Evolutionary conservation across 2,797 vertebrate genomes (phyloP).

Genomic region (Nannoperca obscura): DNA sequence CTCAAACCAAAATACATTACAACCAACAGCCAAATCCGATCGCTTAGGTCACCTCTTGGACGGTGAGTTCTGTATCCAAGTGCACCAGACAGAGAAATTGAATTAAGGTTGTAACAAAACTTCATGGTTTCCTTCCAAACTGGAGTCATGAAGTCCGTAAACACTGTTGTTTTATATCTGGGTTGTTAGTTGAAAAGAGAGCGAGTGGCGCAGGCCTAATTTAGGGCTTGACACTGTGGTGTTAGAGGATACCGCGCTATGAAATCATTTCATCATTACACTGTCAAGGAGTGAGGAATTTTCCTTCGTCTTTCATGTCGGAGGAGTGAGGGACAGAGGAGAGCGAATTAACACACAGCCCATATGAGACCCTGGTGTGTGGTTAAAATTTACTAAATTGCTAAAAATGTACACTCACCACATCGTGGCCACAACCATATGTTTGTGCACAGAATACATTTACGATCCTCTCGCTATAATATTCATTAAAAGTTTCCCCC

Average conservation of each 20-base stretch:
- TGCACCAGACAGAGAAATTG: conserved; percentile 63
- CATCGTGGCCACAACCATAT: conserved; percentile 28
- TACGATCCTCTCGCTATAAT: conserved; percentile 17
- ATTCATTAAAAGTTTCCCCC: conserved; percentile 76
- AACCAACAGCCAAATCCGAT: conserved; percentile 46
- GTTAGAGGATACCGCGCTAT: conserved; percentile 39
- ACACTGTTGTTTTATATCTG: conserved; percentile 50
- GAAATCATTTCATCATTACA: conserved; percentile 64
- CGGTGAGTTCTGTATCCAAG: conserved; percentile 30
- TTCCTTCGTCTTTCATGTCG: conserved; percentile 46
- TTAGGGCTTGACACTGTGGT: conserved; percentile 38
- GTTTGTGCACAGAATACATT: conserved; percentile 43
- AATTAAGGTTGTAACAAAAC: conserved; percentile 56
- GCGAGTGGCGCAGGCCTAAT: conserved; percentile 27
- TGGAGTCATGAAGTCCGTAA: conserved; percentile 52
- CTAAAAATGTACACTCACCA: conserved; percentile 38
- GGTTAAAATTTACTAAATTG: conserved; percentile 22
- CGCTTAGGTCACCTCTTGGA: conserved; percentile 56
- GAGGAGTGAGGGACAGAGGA: conserved; percentile 13
- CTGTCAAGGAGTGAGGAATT: conserved; percentile 53
- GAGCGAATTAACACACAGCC: conserved; percentile 26
- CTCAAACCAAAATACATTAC: conserved; percentile 56
- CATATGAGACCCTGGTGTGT: conserved; percentile 25
- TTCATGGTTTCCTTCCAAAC: conserved; percentile 44
- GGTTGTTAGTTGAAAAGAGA: conserved; percentile 30